Base-by-base conservation (phyloP, 2,113 vertebrate species). In the Gobius niger region DNA sequence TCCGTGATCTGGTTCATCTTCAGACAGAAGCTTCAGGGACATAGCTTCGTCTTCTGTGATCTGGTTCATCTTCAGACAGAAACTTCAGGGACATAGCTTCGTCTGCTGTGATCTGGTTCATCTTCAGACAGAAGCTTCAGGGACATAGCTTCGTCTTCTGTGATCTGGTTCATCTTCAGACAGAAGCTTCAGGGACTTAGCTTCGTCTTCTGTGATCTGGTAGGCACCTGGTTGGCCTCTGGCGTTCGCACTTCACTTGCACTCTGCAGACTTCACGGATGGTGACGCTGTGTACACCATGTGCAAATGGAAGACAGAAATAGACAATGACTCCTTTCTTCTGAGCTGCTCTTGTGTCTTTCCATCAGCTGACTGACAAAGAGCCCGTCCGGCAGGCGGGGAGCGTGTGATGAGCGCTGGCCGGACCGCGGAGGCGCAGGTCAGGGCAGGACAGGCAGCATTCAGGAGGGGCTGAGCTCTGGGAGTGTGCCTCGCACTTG, bases 181-280 rank as follows among this genome's bases (percentile, higher is more conserved):
- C 7, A 65, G 65, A 65, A 51, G 59, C 62, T 49, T 0, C 41
- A 34, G 15, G 46, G 64, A 65, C 62, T 57, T 15, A 12, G 70
- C 44, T 18, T 34, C 24, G n/a, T n/a, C n/a, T n/a, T n/a, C 16
- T 8, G 11, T 64, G 7, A 19, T 56, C 73, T 68, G 40, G n/a
- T 16, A 15, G 73, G 24, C 74, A 84, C 76, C 78, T 77, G 80
- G 78, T 78, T 63, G 41, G 62, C 52, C 41, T 1, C 24, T 56
- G 70, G 46, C 71, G 53, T 67, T 78, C 65, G 54, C 63, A 73
- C 51, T 60, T 50, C 52, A 50, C 18, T 52, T 50, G 56, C 80
- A 64, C 67, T 40, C 14, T 40, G 47, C 59, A 72, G 71, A 79
- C 56, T 67, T 70, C 47, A 12, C 63, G 64, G 47, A 15, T 63